These are phyloP conservation scores for Lasioglossum baleicum DNA, from an alignment of 1,140 invertebrate species.

Conservation along the genomic window DNA sequence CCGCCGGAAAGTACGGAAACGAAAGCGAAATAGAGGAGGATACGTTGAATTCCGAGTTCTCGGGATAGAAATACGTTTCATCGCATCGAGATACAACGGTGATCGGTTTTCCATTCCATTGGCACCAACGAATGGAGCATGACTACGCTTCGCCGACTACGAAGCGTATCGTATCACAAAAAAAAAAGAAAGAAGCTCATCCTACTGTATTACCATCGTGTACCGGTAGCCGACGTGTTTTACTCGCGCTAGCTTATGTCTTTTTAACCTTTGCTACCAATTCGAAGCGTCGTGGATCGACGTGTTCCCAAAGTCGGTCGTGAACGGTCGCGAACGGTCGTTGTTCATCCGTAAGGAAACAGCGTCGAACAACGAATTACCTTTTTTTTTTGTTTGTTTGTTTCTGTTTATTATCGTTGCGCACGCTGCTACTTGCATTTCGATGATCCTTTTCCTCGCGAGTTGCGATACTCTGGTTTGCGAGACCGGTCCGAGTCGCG, in stretches of 20 bases:
- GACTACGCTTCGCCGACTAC: no score
- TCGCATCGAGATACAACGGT: no score
- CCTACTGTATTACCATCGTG: no score
- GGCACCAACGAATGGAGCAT: no score
- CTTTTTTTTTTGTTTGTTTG: not conserved
- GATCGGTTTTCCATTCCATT: not conserved
- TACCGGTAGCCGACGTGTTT: no score
- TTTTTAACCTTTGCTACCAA: not conserved
- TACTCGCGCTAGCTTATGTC: no score
- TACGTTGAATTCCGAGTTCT: not conserved
- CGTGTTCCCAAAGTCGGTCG: not conserved
- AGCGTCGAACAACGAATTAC: not conserved
- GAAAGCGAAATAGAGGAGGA: constrained; percentile 26
- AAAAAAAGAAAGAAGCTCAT: no score
- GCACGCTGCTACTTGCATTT: constrained; percentile 16
- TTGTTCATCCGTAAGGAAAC: not conserved
- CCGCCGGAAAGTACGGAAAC: constrained; percentile 35
- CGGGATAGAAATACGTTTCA: not conserved
- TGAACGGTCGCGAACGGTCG: not conserved
- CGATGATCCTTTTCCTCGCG: not conserved
- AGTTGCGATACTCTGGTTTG: not conserved
- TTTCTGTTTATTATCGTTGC: no score
- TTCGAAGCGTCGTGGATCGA: constrained; percentile 37
- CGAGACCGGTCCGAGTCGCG: not conserved
- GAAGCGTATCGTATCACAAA: no score